These are phyloP conservation scores for Pedionomus torquatus DNA, from an alignment of 2,113 vertebrate species.

Conservation along the genomic window DNA sequence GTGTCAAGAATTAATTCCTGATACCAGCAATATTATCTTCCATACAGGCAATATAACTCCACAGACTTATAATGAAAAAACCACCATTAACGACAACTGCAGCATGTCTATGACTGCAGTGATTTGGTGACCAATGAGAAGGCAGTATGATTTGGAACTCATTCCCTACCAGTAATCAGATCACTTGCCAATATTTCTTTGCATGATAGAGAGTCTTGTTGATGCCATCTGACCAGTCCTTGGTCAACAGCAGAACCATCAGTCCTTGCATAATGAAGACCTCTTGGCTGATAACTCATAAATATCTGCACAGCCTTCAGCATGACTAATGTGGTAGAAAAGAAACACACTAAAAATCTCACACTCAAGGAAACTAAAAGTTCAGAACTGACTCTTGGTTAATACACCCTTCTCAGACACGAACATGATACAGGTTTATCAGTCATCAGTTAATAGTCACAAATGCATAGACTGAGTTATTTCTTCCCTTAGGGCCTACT, in stretches of 20 bases:
- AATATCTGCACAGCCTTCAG: background rate
- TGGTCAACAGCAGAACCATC: background rate
- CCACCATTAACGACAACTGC: accelerated
- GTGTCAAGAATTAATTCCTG: background rate
- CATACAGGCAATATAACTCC: background rate
- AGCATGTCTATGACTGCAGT: background rate
- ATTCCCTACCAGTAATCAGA: background rate
- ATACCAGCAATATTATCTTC: background rate
- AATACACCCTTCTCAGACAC: background rate
- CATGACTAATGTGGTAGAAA: accelerated
- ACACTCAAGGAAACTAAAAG: background rate
- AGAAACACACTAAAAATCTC: background rate
- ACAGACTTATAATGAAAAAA: background rate
- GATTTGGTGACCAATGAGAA: background rate
- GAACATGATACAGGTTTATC: background rate
- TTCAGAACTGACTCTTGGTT: background rate
- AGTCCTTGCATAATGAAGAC: background rate
- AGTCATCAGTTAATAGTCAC: background rate
- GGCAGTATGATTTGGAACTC: background rate
- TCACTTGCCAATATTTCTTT: background rate
- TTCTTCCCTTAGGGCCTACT: background rate
- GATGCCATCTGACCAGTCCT: background rate
- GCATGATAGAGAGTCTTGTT: background rate
- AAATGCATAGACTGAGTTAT: background rate
- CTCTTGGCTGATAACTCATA: background rate